Evolutionary conservation across 2,797 vertebrate species (phyloP), one percentile per base, ranked within the genome.

Genomic region (Heteromormyrus szaboi): DNA sequence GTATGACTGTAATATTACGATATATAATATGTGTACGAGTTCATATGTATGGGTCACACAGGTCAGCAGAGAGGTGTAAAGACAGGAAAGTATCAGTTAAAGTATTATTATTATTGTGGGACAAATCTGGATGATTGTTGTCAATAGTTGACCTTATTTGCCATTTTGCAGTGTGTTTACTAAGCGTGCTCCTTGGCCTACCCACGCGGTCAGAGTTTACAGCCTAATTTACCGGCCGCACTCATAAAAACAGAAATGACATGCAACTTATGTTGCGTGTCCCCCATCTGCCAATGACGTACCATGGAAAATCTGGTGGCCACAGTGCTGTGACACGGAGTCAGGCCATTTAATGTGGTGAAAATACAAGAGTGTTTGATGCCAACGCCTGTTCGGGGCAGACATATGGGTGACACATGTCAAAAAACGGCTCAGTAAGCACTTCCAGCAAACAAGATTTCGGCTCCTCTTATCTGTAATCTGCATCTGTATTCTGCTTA

Each of bases 231-330:
- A 56, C 50, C 17, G 3, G 9, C 25, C 19, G 3, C 51, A 5
- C 29, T 56, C 29, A 12, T 12, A 86, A 56, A 56, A 19, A 4
- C 11, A 53, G 50, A 72, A 48, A 88, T 5, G 41, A 48, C 41
- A 51, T 2, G 1, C 25, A 84, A 4, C 12, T n/a, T 46, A 29
- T 44, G 22, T 72, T 54, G 46, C 19, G 7, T 53, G 48, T 53
- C 46, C 22, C 68, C 17, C 48, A 87, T 87, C 41, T 68, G 59
- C 44, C 62, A 2, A 46, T 68, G 53, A 87, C n/a, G 56, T 87
- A 46, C 5, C 33, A 48, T 87, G 59, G 41, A 87, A 87, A 88
- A 54, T 76, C 68, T 87, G 86, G 86, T 41, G 41, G n/a, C 37
- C 14, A 0, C 17, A 62, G 14, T 2, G 33, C 54, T 72, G 25